phyloP scores from a whole-genome alignment of 2,888 invertebrate species.

The Agrypnus murinus region DNA sequence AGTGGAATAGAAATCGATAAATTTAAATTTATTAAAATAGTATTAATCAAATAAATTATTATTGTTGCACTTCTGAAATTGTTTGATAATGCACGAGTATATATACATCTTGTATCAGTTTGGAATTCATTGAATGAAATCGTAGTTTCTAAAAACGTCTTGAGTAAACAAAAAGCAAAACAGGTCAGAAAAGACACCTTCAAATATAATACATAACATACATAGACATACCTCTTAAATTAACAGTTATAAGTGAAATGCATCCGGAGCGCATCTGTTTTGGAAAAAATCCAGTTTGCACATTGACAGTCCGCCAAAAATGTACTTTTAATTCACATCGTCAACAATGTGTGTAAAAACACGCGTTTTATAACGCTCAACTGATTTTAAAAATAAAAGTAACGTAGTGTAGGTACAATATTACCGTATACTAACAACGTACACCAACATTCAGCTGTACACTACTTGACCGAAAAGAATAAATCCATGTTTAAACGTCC shows the following conservation, averaged over 20 bases:
- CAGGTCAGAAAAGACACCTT: conserved; percentile 36
- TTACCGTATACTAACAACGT: neutral
- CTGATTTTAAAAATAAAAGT: neutral
- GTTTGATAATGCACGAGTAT: too few species aligned
- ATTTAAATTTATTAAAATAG: too few species aligned
- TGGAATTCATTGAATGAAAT: too few species aligned
- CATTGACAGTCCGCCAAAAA: conserved; percentile 1
- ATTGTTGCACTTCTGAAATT: too few species aligned
- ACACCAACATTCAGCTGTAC: conserved; percentile 36
- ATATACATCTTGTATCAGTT: too few species aligned
- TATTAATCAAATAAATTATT: too few species aligned
- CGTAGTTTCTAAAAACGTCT: conserved; percentile 7
- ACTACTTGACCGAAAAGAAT: conserved; percentile 44
- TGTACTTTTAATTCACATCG: neutral
- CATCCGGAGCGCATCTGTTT: conserved; percentile 30
- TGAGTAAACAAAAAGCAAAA: conserved; percentile 18
- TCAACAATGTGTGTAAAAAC: conserved; percentile 10
- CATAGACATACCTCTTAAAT: conserved; percentile 37
- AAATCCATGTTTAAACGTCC: conserved; percentile 52
- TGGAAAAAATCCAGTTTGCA: conserved; percentile 2
- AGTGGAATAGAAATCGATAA: too few species aligned
- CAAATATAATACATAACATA: too few species aligned
- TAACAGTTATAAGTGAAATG: conserved; percentile 30
- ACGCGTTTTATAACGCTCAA: neutral
- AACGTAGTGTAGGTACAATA: neutral